These are phyloP conservation scores for Macrophya alboannulata DNA, from an alignment of 2,888 invertebrate genomes.

Conservation along the genomic window DNA sequence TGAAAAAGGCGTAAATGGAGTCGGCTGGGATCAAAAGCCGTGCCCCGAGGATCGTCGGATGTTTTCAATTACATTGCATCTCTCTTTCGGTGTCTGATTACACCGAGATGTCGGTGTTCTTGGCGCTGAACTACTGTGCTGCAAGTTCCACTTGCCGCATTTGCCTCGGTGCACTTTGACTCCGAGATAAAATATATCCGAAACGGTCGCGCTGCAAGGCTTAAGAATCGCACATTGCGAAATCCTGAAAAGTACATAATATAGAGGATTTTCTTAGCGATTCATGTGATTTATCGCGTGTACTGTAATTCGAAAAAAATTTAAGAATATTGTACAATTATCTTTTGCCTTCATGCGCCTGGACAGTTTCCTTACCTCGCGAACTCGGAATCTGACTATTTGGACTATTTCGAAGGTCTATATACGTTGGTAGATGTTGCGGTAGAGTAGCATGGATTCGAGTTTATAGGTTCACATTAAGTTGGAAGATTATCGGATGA, in stretches of 20 bases:
- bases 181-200: background rate
- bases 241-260: background rate
- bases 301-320: background rate
- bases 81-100: conserved; percentile 78
- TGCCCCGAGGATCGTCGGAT: conserved; percentile 67
- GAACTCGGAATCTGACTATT: background rate
- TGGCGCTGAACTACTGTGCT: conserved; percentile 31
- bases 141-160: conserved; percentile 70
- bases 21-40: conserved; percentile 74
- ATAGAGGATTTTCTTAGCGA: background rate
- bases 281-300: background rate
- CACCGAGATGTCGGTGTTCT: conserved; percentile 78
- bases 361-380: background rate
- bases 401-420: background rate
- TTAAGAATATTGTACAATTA: background rate
- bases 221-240: background rate
- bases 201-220: background rate
- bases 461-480: background rate
- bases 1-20: conserved; percentile 49
- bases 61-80: conserved; percentile 76
- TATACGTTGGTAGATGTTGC: background rate
- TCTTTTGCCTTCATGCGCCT: too few species aligned
- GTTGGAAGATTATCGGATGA: conserved; percentile 27
- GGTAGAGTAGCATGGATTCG: background rate
- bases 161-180: conserved; percentile 43